A percentile compares a stretch with the other conserved stretches of the same genome.
phyloP scores from a whole-genome alignment of 1,140 invertebrate genomes.

The Drosophila melanica region DNA sequence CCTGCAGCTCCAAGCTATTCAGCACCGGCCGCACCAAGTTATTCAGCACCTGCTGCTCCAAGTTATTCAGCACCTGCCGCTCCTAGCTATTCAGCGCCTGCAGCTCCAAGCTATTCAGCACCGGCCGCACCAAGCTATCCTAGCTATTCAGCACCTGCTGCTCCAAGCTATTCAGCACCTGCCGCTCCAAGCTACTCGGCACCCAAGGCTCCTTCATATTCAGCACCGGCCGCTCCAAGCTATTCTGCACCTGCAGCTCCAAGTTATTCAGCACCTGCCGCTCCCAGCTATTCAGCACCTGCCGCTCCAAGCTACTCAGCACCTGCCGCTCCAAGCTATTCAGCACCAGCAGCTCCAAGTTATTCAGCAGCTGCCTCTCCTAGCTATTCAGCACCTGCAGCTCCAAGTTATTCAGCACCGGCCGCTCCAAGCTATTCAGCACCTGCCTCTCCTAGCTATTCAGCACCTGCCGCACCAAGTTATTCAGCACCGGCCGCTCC shows the following conservation, averaged over 20 bases:
- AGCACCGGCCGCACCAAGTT: constrained; percentile 5
- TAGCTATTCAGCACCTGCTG: neutral
- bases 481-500: constrained; percentile 53
- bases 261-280: constrained; percentile 2
- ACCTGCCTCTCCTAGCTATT: constrained; percentile 23
- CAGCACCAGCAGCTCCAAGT: constrained; percentile 1
- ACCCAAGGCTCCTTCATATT: constrained; percentile 5
- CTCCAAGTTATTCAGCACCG: constrained; percentile 9
- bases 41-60: constrained; percentile 2
- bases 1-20: neutral
- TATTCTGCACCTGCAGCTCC: constrained; percentile 1
- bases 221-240: constrained; percentile 13
- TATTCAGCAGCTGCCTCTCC: neutral
- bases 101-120: constrained; percentile 7
- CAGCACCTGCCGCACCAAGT: constrained; percentile 16
- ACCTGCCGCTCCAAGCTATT: neutral
- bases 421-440: constrained; percentile 31
- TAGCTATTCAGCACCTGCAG: constrained; percentile 1
- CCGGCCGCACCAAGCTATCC: neutral
- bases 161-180: constrained; percentile 11
- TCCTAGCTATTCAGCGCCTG: constrained; percentile 6
- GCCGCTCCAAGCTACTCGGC: constrained; percentile 6
- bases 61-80: constrained; percentile 6
- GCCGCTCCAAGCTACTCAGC: constrained; percentile 2
- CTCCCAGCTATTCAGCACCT: constrained; percentile 4